These are phyloP conservation scores for Spilogale gracilis DNA, from an alignment of 2,113 vertebrate species.

Conservation along the genomic window DNA sequence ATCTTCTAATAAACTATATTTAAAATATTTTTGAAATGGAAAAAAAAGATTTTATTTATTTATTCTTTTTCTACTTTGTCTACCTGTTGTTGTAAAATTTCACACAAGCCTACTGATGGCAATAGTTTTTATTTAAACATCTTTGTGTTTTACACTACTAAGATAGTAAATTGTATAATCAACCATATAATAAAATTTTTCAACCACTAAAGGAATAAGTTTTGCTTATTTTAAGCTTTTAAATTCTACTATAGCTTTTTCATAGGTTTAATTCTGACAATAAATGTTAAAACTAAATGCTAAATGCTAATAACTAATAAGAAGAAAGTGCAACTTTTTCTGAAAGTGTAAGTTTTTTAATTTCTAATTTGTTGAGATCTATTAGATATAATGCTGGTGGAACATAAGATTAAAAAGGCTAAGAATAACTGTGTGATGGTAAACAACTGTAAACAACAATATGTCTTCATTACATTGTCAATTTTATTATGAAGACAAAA, in stretches of 20 bases:
- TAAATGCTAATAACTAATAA: too few relatives aligned
- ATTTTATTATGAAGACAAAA: slow-evolving; percentile 54
- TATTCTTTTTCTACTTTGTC: neutral
- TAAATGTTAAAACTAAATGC: slow-evolving; percentile 8
- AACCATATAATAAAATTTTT: slow-evolving; percentile 32
- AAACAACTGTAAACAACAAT: neutral
- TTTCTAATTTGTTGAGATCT: slow-evolving; percentile 39
- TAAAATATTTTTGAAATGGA: slow-evolving; percentile 44
- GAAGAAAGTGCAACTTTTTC: neutral
- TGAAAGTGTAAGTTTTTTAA: slow-evolving; percentile 24
- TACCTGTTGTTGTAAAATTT: neutral
- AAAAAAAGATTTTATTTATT: neutral
- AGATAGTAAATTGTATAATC: slow-evolving; percentile 30
- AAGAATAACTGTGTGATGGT: neutral
- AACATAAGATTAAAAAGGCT: neutral
- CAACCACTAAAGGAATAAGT: slow-evolving; percentile 29
- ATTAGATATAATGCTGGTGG: neutral
- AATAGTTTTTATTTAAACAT: slow-evolving; percentile 44
- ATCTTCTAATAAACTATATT: neutral
- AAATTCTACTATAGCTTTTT: slow-evolving; percentile 39
- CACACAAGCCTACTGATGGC: neutral
- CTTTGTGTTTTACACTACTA: slow-evolving; percentile 54
- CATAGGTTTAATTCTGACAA: neutral
- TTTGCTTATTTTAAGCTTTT: slow-evolving; percentile 60
- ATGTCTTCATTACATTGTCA: slow-evolving; percentile 43